Conservation (phyloP, 2,113 vertebrate genomes). For the Colinus virginianus region DNA sequence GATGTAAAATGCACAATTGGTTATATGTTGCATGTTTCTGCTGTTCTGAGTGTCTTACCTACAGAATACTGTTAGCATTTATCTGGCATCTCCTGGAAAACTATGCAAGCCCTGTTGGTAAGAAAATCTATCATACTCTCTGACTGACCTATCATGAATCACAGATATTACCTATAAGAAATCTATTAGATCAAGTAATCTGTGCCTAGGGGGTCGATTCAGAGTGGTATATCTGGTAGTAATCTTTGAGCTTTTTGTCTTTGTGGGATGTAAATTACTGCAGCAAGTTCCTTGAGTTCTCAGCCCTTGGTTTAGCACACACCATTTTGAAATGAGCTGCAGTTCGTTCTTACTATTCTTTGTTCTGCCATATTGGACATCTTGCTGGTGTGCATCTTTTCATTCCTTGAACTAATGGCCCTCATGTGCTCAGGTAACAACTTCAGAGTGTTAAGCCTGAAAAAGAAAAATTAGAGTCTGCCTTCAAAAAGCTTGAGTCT, state of each 20-base stretch:
- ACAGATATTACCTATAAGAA: not conserved
- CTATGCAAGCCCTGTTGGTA: not conserved
- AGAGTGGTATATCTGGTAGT: not conserved
- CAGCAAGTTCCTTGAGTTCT: not conserved
- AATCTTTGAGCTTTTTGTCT: not conserved
- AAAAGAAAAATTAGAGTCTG: not conserved
- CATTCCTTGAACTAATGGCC: fast-evolving
- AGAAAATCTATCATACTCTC: not conserved
- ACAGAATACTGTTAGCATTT: not conserved
- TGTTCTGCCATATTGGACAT: fast-evolving
- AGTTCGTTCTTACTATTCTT: not conserved
- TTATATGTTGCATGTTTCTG: not conserved
- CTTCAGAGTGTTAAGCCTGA: not conserved
- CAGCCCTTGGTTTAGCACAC: not conserved
- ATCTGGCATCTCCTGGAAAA: not conserved
- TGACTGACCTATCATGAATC: not conserved
- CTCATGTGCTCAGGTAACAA: not conserved
- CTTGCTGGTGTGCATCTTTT: not conserved
- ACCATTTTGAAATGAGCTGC: not conserved
- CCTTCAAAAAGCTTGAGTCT: not conserved
- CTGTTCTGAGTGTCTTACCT: not conserved
- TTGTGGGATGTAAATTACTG: not conserved
- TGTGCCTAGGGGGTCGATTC: not conserved
- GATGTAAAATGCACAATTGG: not conserved
- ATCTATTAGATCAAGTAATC: not conserved